Evolutionary conservation across 1,140 invertebrate species (phyloP).

Genomic region (Lerema accius): DNA sequence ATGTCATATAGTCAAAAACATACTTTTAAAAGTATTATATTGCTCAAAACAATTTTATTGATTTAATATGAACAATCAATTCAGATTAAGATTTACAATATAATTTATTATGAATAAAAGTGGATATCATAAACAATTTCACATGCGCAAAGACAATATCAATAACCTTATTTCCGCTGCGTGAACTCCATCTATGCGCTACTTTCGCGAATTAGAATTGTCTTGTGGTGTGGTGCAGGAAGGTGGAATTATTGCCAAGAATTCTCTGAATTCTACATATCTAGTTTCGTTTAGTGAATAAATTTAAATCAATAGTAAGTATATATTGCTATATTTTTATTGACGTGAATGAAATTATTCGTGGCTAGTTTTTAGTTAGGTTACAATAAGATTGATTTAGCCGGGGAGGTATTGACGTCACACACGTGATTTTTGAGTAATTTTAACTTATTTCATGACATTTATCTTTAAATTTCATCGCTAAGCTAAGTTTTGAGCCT

Average conservation of each 20-base stretch:
- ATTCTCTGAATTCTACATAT: conserved; percentile 62
- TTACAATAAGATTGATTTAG: conserved; percentile 48
- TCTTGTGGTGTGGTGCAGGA: conserved; percentile 73
- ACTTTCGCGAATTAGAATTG: conserved; percentile 56
- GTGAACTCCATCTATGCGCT: conserved; percentile 57
- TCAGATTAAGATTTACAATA: not conserved
- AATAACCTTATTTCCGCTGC: conserved; percentile 65
- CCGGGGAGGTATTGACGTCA: conserved; percentile 72
- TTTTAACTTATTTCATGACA: conserved; percentile 32
- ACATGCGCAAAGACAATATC: conserved; percentile 40
- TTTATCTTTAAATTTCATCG: not conserved
- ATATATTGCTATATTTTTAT: conserved; percentile 35
- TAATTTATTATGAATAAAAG: not conserved
- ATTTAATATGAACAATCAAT: not conserved
- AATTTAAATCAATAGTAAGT: conserved; percentile 66
- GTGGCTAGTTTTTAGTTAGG: conserved; percentile 40
- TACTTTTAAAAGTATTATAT: not conserved
- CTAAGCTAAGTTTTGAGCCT: not conserved
- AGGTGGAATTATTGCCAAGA: conserved; percentile 66
- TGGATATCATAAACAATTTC: not conserved
- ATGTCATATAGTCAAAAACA: conserved; percentile 4
- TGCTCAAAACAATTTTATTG: not conserved
- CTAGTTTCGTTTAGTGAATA: conserved; percentile 61
- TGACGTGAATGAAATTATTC: conserved; percentile 25
- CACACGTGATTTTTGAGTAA: conserved; percentile 58